Percentiles rank a stretch among this genome's conserved stretches.
Conservation (phyloP, 1,140 invertebrate genomes). For the Propsilocerus akamusi region DNA sequence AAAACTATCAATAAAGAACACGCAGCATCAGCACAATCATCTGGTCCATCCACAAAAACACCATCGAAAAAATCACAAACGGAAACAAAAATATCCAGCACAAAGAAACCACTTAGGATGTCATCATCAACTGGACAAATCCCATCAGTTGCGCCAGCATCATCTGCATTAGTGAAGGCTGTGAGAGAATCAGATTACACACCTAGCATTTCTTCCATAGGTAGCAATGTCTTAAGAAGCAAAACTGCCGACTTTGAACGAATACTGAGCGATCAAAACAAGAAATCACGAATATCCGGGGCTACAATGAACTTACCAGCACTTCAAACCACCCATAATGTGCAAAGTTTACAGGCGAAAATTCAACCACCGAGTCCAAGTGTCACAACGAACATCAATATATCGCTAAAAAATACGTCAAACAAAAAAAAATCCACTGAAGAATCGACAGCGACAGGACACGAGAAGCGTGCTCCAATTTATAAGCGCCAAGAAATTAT, state of each 20-base stretch:
- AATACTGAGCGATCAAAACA: constrained; percentile 20
- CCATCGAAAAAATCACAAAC: not conserved
- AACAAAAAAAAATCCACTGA: constrained; percentile 3
- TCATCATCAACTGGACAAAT: not conserved
- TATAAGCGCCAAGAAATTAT: constrained; percentile 68
- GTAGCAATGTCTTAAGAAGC: constrained; percentile 41
- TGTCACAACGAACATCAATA: constrained; percentile 7
- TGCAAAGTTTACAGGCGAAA: not conserved
- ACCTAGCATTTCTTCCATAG: constrained; percentile 42
- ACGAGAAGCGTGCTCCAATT: constrained; percentile 27
- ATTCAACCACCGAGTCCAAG: not conserved
- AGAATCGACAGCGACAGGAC: constrained; percentile 19
- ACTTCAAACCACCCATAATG: not conserved
- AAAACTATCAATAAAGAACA: too few species aligned
- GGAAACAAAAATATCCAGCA: not conserved
- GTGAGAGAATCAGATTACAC: constrained; percentile 24
- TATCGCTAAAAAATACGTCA: constrained; percentile 6
- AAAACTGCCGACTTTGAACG: constrained; percentile 48
- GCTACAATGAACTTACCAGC: not conserved
- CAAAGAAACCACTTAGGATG: not conserved
- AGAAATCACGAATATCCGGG: not conserved
- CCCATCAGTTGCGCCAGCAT: not conserved
- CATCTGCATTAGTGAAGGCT: not conserved
- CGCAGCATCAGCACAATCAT: not conserved
- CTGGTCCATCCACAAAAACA: not conserved